These are phyloP conservation scores for Zaprionus vittiger DNA, from an alignment of 1,140 invertebrate genomes.

Conservation along the genomic window DNA sequence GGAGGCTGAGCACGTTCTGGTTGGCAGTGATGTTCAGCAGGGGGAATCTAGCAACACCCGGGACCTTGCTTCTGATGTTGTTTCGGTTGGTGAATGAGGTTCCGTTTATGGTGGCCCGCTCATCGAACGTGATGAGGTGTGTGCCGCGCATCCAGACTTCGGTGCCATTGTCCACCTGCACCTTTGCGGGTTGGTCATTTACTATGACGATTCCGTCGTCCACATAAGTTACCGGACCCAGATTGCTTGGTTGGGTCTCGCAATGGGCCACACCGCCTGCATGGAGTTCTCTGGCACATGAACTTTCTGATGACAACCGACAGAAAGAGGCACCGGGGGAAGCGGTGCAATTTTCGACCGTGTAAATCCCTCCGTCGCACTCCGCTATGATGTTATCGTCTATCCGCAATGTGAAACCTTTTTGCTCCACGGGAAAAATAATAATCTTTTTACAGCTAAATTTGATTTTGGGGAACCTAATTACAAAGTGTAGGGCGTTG, in stretches of 20 bases:
- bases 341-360: slow-evolving; percentile 1
- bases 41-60: not conserved
- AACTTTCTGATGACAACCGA: not conserved
- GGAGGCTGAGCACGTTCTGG: not conserved
- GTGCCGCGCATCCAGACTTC: slow-evolving; percentile 21
- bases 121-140: slow-evolving; percentile 24
- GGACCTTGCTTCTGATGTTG: not conserved
- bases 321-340: slow-evolving; percentile 20
- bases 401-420: slow-evolving; percentile 7
- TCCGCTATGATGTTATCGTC: slow-evolving; percentile 26
- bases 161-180: slow-evolving; percentile 28
- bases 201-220: slow-evolving; percentile 32
- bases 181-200: slow-evolving; percentile 25
- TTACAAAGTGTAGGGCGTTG: slow-evolving; percentile 18
- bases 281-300: slow-evolving; percentile 40
- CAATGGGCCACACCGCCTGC: slow-evolving; percentile 22
- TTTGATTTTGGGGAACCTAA: slow-evolving; percentile 29
- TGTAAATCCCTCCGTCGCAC: not conserved
- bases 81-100: slow-evolving; percentile 1
- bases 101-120: slow-evolving; percentile 29
- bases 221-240: slow-evolving; percentile 1
- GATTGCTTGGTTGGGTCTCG: slow-evolving; percentile 21
- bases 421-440: slow-evolving; percentile 1
- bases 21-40: not conserved
- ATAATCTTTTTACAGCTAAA: slow-evolving; percentile 26